phyloP scores from a whole-genome alignment of 2,888 invertebrate genomes.

The Caenorhabditis sp. region DNA sequence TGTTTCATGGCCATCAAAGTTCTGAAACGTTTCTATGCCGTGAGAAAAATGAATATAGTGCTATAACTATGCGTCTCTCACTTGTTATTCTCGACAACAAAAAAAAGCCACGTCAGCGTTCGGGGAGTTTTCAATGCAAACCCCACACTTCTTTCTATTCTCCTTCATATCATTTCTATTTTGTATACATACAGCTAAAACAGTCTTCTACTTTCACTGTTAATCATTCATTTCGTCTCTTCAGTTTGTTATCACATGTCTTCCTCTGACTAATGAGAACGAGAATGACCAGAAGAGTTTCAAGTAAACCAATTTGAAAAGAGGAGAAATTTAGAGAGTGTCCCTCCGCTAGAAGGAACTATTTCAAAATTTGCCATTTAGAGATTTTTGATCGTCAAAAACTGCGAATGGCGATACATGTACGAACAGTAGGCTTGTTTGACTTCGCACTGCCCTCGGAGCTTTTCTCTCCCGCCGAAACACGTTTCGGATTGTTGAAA shows the following conservation, averaged over 20 bases:
- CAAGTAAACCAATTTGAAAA: slow-evolving; percentile 3
- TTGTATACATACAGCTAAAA: slow-evolving; percentile 32
- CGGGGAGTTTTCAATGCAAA: slow-evolving; percentile 3
- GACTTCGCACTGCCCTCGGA: slow-evolving; percentile 46
- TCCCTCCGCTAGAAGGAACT: background rate
- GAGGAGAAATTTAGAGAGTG: background rate
- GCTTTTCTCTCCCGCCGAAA: slow-evolving; percentile 44
- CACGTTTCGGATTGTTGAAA: slow-evolving; percentile 53
- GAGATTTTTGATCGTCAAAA: slow-evolving; percentile 27
- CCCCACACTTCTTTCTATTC: background rate
- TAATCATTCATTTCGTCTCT: slow-evolving; percentile 20
- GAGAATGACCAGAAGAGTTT: background rate
- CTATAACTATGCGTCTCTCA: background rate
- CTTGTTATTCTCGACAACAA: background rate
- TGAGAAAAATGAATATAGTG: slow-evolving; percentile 27
- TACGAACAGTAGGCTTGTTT: slow-evolving; percentile 17
- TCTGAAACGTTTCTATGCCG: slow-evolving; percentile 18
- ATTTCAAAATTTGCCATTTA: slow-evolving; percentile 14
- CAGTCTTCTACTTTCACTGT: slow-evolving; percentile 28
- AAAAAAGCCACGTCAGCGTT: slow-evolving; percentile 18
- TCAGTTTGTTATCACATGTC: slow-evolving; percentile 36
- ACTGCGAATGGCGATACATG: slow-evolving; percentile 9
- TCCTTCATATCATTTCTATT: slow-evolving; percentile 5
- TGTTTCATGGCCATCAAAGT: slow-evolving; percentile 4
- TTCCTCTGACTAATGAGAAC: background rate